Evolutionary conservation across 2,888 invertebrate species (phyloP).

Genomic region (Choristoneura rosaceana): DNA sequence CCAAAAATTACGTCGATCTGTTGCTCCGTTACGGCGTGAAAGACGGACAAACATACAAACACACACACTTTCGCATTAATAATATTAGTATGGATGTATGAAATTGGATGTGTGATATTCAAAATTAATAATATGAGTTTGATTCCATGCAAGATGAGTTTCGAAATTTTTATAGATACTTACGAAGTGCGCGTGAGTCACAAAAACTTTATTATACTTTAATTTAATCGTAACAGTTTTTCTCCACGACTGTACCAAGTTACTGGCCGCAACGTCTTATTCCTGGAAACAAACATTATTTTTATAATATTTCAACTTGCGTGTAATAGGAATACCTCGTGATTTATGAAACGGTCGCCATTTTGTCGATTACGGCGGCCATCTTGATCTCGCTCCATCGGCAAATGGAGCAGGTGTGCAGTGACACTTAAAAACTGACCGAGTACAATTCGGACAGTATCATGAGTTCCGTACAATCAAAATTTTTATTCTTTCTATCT

Average conservation of each 20-base stretch:
- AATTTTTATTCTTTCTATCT: too few relatives aligned
- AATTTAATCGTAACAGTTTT: constrained; percentile 43
- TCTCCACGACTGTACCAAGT: constrained; percentile 49
- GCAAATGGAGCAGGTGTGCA: constrained; percentile 32
- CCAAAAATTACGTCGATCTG: too few relatives aligned
- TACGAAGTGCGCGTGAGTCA: too few relatives aligned
- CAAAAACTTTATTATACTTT: too few relatives aligned
- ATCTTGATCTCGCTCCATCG: constrained; percentile 37
- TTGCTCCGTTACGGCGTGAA: too few relatives aligned
- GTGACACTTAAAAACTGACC: not conserved
- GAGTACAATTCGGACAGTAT: not conserved
- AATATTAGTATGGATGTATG: too few relatives aligned
- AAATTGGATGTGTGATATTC: too few relatives aligned
- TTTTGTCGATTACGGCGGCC: constrained; percentile 58
- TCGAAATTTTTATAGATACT: not conserved
- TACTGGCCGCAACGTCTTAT: constrained; percentile 63
- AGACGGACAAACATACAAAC: too few relatives aligned
- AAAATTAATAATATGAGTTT: too few relatives aligned
- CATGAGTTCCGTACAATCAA: not conserved
- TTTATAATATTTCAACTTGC: constrained; percentile 67
- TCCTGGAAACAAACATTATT: constrained; percentile 73
- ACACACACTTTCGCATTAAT: too few relatives aligned
- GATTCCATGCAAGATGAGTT: too few relatives aligned
- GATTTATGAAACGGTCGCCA: constrained; percentile 64
- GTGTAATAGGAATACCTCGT: constrained; percentile 76